Evolutionary conservation across 2,113 vertebrate species (phyloP), one percentile per base, ranked within the genome.

Genomic region (Alosa alosa): DNA sequence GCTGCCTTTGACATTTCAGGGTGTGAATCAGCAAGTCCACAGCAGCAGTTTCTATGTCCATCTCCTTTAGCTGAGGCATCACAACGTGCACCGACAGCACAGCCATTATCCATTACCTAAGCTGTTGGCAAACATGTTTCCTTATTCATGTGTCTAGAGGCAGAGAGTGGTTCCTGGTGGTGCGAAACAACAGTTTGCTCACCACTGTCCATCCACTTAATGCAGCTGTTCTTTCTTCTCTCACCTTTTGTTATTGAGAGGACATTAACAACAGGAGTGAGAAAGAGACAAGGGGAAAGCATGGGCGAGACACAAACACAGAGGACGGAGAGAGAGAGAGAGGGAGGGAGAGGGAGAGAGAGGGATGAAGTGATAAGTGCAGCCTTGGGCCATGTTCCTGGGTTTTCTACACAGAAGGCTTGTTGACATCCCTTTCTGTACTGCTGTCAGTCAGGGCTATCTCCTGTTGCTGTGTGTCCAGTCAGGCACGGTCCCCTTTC

Each of bases 1-100:
- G 72, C 36, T 78, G 72, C 36, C 72, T 78, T 78, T 78, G 72
- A 78, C 72, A 78, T 78, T 78, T 78, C 72, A 78, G 36, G 25
- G 31, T 78, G 31, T 78, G 72, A 78, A 78, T 78, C 72, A 78
- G 72, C 72, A 78, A 78, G 72, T 39, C 72, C 15, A 17, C 36
- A 78, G 31, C 72, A 4, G 72, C 50, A 52, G 25, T n/a, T 64
- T 78, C 31, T 39, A 78, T 78, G 72, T 39, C 72, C 72, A 36
- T 36, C 5, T 36, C 72, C 72, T 78, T 36, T 78, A 11, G 36
- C 72, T 78, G 10, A 39, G 72, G 36, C 72, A 31, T 39, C 72
- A 36, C 11, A 39, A 78, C 15, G 36, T 39, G 72, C 36, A 4
- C 72, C 39, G 31, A 78, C 25, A 78, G 72, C 72, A 78, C 31